A percentile compares a stretch with the other conserved stretches of the same genome.
These are phyloP conservation scores for Microctonus hyperodae DNA, from an alignment of 2,888 invertebrate genomes.

Conservation along the genomic window DNA sequence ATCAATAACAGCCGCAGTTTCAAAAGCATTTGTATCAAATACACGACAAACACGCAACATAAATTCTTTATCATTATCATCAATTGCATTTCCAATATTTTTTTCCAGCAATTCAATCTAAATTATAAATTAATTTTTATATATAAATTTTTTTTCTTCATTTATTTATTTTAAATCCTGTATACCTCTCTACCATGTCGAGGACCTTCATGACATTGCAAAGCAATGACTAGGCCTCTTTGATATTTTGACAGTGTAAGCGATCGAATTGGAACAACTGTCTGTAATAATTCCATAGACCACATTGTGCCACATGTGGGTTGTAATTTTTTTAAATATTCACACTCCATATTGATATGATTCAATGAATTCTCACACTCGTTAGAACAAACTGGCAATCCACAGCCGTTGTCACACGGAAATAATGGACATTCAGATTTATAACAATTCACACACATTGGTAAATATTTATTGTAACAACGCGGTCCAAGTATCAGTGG, in stretches of 20 bases:
- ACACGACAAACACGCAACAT: slow-evolving; percentile 69
- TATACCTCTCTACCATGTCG: slow-evolving; percentile 67
- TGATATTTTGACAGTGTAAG: slow-evolving; percentile 63
- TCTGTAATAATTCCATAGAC: slow-evolving; percentile 59
- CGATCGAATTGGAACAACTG: slow-evolving; percentile 63
- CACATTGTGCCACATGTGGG: slow-evolving; percentile 62
- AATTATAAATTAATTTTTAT: background rate
- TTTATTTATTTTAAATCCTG: background rate
- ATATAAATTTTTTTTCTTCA: background rate
- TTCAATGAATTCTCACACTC: slow-evolving; percentile 68
- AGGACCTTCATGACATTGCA: slow-evolving; percentile 67
- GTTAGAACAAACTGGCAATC: slow-evolving; percentile 74
- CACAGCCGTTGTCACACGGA: slow-evolving; percentile 72
- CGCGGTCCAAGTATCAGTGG: slow-evolving; percentile 77
- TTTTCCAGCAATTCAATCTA: slow-evolving; percentile 65
- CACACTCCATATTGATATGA: slow-evolving; percentile 72
- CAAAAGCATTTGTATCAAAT: slow-evolving; percentile 75
- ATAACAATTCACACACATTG: slow-evolving; percentile 74
- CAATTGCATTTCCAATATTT: slow-evolving; percentile 64
- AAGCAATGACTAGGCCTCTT: slow-evolving; percentile 64
- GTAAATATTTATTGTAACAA: slow-evolving; percentile 64
- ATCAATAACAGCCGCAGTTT: slow-evolving; percentile 65
- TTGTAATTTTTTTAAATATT: slow-evolving; percentile 68
- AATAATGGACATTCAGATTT: slow-evolving; percentile 59
- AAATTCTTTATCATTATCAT: slow-evolving; percentile 67